A percentile compares a stretch with the other conserved stretches of the same genome.
These are phyloP conservation scores for Lasiommata megera DNA, from an alignment of 2,888 invertebrate species.

Conservation along the genomic window DNA sequence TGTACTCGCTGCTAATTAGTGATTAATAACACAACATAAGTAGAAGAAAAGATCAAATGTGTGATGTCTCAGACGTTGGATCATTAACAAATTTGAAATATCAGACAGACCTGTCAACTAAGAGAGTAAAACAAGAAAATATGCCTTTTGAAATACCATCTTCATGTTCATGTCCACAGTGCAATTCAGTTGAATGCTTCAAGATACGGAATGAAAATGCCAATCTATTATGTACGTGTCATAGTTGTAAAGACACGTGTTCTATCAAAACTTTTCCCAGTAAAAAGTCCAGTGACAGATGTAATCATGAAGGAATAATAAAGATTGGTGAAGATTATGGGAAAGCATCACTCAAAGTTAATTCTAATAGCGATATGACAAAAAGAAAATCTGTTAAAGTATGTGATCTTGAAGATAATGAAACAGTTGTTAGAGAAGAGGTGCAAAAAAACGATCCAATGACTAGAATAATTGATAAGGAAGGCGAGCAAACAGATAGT, in stretches of 20 bases:
- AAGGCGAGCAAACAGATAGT: too few species aligned
- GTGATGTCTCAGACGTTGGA: constrained; percentile 9
- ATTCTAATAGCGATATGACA: too few species aligned
- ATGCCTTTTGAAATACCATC: constrained; percentile 19
- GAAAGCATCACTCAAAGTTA: not conserved
- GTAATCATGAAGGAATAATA: not conserved
- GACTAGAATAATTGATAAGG: not conserved
- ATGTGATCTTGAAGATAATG: not conserved
- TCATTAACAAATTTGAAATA: not conserved
- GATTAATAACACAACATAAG: not conserved
- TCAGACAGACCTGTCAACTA: not conserved
- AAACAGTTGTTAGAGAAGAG: not conserved
- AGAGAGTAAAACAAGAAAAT: not conserved
- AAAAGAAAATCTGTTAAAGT: not conserved
- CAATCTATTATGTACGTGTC: constrained; percentile 34
- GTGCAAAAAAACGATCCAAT: not conserved
- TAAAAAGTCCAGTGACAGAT: not conserved
- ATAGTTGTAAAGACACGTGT: constrained; percentile 14
- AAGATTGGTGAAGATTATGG: not conserved
- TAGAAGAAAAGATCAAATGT: not conserved
- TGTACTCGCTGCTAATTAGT: not conserved
- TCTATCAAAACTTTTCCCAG: not conserved
- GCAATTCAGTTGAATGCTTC: constrained; percentile 45
- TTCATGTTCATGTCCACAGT: constrained; percentile 49
- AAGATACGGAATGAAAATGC: constrained; percentile 37